Evolutionary conservation across 2,113 vertebrate genomes (phyloP).

Genomic region (Parotia lawesii): DNA sequence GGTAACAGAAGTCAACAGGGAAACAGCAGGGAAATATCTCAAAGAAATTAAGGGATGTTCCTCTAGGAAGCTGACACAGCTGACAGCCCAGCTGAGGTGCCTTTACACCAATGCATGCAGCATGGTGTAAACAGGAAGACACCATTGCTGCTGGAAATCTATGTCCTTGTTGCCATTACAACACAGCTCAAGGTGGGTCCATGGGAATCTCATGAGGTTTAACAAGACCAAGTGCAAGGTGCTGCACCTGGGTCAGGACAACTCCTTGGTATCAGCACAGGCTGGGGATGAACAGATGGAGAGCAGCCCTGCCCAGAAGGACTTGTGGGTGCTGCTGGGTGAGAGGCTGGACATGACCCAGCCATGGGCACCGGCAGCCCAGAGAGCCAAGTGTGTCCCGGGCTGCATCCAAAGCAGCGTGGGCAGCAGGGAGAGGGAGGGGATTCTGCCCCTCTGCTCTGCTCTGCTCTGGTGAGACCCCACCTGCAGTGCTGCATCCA

Average conservation of each 20-base stretch:
- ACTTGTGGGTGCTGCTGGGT: neutral
- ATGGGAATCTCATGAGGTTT: neutral
- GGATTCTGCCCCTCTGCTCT: neutral
- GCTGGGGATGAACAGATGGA: neutral
- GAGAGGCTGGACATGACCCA: neutral
- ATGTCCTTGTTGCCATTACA: neutral
- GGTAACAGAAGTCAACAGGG: neutral
- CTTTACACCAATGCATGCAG: neutral
- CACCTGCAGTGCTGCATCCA: neutral
- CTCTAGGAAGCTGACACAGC: neutral
- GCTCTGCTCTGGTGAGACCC: neutral
- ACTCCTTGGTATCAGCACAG: fast-evolving
- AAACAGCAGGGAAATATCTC: neutral
- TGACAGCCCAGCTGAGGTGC: neutral
- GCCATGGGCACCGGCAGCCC: neutral
- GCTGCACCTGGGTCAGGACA: fast-evolving
- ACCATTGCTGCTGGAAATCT: neutral
- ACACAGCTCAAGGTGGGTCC: neutral
- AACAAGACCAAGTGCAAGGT: neutral
- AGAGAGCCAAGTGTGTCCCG: neutral
- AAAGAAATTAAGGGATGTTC: neutral
- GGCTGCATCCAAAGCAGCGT: neutral
- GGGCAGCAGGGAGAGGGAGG: neutral
- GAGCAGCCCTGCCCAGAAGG: neutral
- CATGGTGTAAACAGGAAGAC: neutral